Percentiles rank a stretch among this genome's conserved stretches.
Evolutionary conservation across 1,140 invertebrate genomes (phyloP).

Genomic region (Danaus plexippus): DNA sequence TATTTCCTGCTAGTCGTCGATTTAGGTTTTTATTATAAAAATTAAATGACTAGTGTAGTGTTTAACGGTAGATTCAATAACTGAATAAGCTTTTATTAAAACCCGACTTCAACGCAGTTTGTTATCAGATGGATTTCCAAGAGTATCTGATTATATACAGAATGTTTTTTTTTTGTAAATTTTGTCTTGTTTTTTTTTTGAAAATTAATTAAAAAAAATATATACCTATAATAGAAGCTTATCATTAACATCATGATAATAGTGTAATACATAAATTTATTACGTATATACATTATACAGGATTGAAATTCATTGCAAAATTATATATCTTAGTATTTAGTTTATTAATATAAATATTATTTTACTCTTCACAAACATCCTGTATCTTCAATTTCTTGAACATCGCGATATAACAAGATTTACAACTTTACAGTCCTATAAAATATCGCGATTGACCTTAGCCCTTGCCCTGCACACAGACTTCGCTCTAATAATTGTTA

Average conservation of each 20-base stretch:
- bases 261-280: too few relatives aligned
- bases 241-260: too few relatives aligned
- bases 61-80: constrained; percentile 12
- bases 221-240: too few relatives aligned
- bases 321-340: too few relatives aligned
- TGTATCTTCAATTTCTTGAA: neutral
- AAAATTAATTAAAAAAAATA: too few relatives aligned
- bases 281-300: too few relatives aligned
- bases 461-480: constrained; percentile 24
- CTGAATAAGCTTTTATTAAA: constrained; percentile 20
- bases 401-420: constrained; percentile 42
- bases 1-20: too few relatives aligned
- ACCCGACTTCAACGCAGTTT: constrained; percentile 2
- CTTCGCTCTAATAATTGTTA: constrained; percentile 19
- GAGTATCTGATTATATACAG: constrained; percentile 33
- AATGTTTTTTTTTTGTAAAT: constrained; percentile 15
- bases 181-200: too few relatives aligned
- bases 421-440: constrained; percentile 35
- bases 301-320: too few relatives aligned
- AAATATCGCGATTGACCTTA: constrained; percentile 39
- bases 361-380: too few relatives aligned
- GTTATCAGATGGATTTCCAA: constrained; percentile 8
- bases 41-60: constrained; percentile 7
- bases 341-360: too few relatives aligned
- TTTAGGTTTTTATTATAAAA: too few relatives aligned